Base-by-base conservation (phyloP, 2,888 invertebrate genomes). In the Lycophotia porphyrea region DNA sequence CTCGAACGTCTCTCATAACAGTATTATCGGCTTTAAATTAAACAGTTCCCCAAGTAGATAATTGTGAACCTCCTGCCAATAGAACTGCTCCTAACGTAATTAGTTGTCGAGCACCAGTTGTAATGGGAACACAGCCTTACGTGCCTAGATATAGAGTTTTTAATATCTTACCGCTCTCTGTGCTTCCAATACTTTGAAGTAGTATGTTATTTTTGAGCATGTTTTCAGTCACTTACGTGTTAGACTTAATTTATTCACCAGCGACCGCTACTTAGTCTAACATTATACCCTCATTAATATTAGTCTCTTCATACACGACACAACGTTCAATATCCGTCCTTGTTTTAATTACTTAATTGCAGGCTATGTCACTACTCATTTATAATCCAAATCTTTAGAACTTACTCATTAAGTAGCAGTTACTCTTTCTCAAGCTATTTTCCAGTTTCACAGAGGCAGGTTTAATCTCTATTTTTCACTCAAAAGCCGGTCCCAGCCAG, bases 1-100 rank as follows among this genome's bases (percentile, higher is more conserved):
- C 81, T 79, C 70, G 67, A 76, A 72, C 76, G 79, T 77, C 80
- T 77, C 76, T 78, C 78, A 88, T 87, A 88, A 88, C 81, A 80
- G 58, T 63, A 84, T 87, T 87, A 87, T 87, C 87, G 85, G 76
- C 82, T 87, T 88, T 82, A 85, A 87, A 88, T 87, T 87, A 82
- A 82, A 87, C 82, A 87, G 77, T 71, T 85, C 76, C 74, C 78
- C 84, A 80, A 87, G 88, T 76, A 81, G 83, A 64, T 88, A 85
- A 85, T 84, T 85, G 70, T 76, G 79, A 71, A 81, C 78, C 83
- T 84, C 82, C 80, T 66, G 82, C 84, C 81, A 71, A 88, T 87
- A 84, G 78, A 75, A 78, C 76, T 70, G 81, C 80, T 71, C 49
- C 71, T 88, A 88, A 87, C 65, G 67, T 65, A 71, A 84, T 87